These are phyloP conservation scores for Ptilonorhynchus violaceus DNA, from an alignment of 2,113 vertebrate species.

Conservation along the genomic window DNA sequence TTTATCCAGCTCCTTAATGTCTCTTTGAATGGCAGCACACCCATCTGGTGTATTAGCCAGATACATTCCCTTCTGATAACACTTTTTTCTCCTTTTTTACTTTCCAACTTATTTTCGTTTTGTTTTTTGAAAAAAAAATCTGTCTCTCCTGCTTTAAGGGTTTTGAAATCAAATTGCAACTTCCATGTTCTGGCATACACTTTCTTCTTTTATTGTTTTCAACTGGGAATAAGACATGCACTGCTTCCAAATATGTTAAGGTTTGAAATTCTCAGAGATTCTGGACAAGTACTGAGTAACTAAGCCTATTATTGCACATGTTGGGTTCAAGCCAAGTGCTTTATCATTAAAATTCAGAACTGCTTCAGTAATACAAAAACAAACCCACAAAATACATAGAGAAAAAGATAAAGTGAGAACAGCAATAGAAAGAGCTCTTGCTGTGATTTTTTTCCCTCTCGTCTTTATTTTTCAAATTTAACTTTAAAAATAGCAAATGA, in stretches of 20 bases:
- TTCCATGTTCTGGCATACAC: not conserved
- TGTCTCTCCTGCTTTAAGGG: not conserved
- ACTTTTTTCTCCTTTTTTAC: fast-evolving
- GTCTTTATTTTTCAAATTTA: not conserved
- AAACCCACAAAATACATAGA: not conserved
- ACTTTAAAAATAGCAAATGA: not conserved
- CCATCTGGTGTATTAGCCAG: not conserved
- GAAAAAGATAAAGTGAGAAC: not conserved
- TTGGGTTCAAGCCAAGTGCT: not conserved
- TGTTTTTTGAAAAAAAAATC: not conserved
- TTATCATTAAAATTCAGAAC: slow-evolving; percentile 58
- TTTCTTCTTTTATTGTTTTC: not conserved
- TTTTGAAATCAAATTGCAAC: not conserved
- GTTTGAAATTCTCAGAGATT: slow-evolving; percentile 7
- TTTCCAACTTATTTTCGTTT: fast-evolving
- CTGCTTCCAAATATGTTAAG: not conserved
- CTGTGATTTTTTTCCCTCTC: not conserved
- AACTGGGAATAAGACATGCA: not conserved
- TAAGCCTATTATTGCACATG: slow-evolving; percentile 18
- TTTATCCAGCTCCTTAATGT: not conserved
- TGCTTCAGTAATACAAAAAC: not conserved
- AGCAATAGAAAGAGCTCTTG: not conserved
- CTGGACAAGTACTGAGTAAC: not conserved
- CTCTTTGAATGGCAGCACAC: not conserved
- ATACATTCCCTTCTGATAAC: not conserved